Conservation (phyloP, 2,888 invertebrate genomes). For the Acrobasis repandana region DNA sequence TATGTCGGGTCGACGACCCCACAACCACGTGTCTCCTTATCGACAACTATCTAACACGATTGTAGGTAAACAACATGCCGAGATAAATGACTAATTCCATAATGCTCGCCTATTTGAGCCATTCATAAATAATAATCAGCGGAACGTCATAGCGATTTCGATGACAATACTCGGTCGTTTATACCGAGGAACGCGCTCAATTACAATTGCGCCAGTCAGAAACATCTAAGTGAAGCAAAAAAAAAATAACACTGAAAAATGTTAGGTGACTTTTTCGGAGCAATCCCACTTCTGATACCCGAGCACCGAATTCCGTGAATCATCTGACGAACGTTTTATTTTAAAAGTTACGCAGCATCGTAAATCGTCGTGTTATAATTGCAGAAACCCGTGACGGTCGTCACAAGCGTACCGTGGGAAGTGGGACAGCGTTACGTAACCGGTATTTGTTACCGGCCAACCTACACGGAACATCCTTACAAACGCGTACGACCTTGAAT, state of each 20-base stretch:
- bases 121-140: slow-evolving; percentile 76
- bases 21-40: slow-evolving; percentile 82
- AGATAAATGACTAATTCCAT: slow-evolving; percentile 82
- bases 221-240: background rate
- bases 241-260: background rate
- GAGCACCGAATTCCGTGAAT: background rate
- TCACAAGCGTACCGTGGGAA: slow-evolving; percentile 75
- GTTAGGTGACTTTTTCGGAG: slow-evolving; percentile 2
- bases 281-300: background rate
- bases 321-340: background rate
- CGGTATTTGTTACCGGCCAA: slow-evolving; percentile 78
- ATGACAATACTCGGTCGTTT: slow-evolving; percentile 49
- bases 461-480: slow-evolving; percentile 81
- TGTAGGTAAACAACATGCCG: slow-evolving; percentile 80
- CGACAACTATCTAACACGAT: slow-evolving; percentile 83
- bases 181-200: slow-evolving; percentile 21
- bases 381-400: slow-evolving; percentile 58
- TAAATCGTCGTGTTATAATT: slow-evolving; percentile 49
- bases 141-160: slow-evolving; percentile 64
- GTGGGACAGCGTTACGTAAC: slow-evolving; percentile 78
- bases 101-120: slow-evolving; percentile 70
- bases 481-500: slow-evolving; percentile 82
- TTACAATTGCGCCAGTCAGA: background rate
- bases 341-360: slow-evolving; percentile 33
- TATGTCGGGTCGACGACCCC: slow-evolving; percentile 81